Evolutionary conservation across 2,888 invertebrate species (phyloP).

Genomic region (Lutraria lutraria): DNA sequence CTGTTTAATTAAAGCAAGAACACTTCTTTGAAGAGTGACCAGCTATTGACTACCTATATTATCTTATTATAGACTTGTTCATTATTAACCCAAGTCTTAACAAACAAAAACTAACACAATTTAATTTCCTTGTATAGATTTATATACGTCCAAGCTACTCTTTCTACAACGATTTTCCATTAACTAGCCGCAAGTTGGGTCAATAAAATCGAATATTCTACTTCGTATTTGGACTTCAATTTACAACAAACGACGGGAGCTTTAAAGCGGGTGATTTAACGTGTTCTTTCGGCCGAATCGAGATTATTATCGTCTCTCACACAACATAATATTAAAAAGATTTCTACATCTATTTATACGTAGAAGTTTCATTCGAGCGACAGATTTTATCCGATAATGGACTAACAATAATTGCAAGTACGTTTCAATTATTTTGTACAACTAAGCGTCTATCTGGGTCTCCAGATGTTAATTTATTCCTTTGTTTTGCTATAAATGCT

Average conservation of each 20-base stretch:
- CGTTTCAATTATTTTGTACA: conserved; percentile 2
- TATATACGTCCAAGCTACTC: not conserved
- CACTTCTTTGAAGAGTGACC: too few species aligned
- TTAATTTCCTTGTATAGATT: conserved; percentile 11
- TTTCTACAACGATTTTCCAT: conserved; percentile 9
- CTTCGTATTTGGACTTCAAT: conserved; percentile 10
- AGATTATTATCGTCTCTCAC: conserved; percentile 26
- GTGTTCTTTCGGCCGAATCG: not conserved
- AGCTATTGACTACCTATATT: not conserved
- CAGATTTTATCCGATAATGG: conserved; percentile 15
- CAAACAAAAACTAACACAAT: not conserved
- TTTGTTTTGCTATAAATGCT: not conserved
- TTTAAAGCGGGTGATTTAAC: conserved; percentile 21
- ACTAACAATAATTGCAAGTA: conserved; percentile 33
- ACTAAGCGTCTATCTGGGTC: not conserved
- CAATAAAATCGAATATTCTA: conserved; percentile 21
- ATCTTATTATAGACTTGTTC: not conserved
- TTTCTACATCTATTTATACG: not conserved
- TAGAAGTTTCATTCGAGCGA: conserved; percentile 1
- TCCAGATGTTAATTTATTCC: not conserved
- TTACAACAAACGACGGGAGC: not conserved
- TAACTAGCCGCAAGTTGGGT: not conserved
- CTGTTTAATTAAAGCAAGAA: too few species aligned
- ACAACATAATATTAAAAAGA: not conserved
- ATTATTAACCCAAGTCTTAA: not conserved